Base-by-base conservation (phyloP, 2,888 invertebrate genomes). In the Rotaria magnacalcarata region DNA sequence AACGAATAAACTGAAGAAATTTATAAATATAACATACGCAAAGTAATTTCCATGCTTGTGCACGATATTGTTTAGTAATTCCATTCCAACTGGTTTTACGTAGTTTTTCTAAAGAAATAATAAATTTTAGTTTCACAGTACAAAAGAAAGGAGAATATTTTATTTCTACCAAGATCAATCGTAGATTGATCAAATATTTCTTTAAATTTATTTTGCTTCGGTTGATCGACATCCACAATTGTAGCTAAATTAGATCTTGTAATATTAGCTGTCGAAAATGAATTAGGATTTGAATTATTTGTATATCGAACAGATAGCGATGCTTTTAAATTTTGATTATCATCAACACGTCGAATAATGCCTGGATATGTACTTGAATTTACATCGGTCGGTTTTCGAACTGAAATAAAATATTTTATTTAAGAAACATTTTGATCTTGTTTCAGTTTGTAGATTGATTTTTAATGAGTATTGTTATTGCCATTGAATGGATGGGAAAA, bases 31-130 rank as follows among this genome's bases (percentile, higher is more conserved):
- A 34, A 34, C 8, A 47, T 52, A 88, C 75, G 16, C 84, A 84
- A 34, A 88, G 74, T 87, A 94, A 91, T 90, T 93, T 93, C 94
- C 94, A 94, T 8, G 93, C 93, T 85, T 93, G 92, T 80, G 93
- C 92, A 89, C 95, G 93, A 88, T 96, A 94, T 92, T 95, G 94
- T 75, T 94, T 94, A 84, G 98, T 98, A 89, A 99, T 94, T 34
- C 99, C 99, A 86, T 97, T 96, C 97, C 98, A 99, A 90, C 86
- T 85, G 24, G 84, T 34, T 60, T 86, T 86, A 60, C 85, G 80
- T n/a, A 86, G 58, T 84, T 86, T 85, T 47, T 47, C 80, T 80
- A 47, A n/a, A n/a, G 47, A 16, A 41, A 41, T 21, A 43, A 6
- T 34, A 34, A 34, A 34, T 34, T 34, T 34, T 34, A 34, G 34